Evolutionary conservation across 1,140 invertebrate genomes (phyloP).

Genomic region (Aphis gossypii): DNA sequence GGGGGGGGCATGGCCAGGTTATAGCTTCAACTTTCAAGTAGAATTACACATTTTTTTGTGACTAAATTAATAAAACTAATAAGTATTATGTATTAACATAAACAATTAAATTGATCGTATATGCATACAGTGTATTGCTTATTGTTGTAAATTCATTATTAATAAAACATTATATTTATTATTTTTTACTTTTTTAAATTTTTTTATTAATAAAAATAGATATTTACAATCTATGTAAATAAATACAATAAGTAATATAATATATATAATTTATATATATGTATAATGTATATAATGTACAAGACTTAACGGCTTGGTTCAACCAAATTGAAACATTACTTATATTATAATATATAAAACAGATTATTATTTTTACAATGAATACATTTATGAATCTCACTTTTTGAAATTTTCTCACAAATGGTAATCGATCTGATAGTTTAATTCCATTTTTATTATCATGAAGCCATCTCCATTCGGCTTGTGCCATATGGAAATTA

Average conservation of each 20-base stretch:
- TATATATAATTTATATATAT: background rate
- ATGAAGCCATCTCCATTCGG: conserved; percentile 50
- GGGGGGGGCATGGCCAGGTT: no score
- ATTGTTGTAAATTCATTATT: conserved; percentile 4
- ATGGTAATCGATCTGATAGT: background rate
- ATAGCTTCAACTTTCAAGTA: no score
- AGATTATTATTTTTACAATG: conserved; percentile 5
- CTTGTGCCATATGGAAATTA: conserved; percentile 49
- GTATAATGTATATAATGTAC: background rate
- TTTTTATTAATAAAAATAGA: background rate
- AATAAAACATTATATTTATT: conserved; percentile 6
- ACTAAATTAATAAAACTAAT: background rate
- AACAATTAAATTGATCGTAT: background rate
- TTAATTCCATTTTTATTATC: conserved; percentile 33
- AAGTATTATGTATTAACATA: conserved; percentile 7
- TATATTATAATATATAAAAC: background rate
- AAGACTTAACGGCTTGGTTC: background rate
- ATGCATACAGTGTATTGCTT: background rate
- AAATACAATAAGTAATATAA: conserved; percentile 15
- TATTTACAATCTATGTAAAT: conserved; percentile 8
- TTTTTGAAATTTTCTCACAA: conserved; percentile 35
- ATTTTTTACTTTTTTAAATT: background rate
- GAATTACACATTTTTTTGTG: no score
- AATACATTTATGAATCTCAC: conserved; percentile 30
- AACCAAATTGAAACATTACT: background rate